phyloP scores from a whole-genome alignment of 2,888 invertebrate species.

The Caenorhabditis japonica region DNA sequence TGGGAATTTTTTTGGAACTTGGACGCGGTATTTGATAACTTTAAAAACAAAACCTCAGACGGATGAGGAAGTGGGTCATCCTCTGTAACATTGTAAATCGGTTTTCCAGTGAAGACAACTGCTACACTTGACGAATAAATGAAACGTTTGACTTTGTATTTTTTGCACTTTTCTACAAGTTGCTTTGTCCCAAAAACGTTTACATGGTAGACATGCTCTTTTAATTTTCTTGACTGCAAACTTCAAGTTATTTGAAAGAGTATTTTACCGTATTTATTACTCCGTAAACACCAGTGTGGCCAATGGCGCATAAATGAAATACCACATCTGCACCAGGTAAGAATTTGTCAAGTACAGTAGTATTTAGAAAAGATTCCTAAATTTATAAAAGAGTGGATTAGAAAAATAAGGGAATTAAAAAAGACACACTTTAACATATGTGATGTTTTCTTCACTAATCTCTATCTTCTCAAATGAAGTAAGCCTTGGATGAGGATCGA shows the following conservation, averaged over 20 bases:
- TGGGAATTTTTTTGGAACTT: too few species aligned
- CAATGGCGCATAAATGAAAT: conserved; percentile 19
- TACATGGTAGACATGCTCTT: neutral
- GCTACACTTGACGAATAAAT: conserved; percentile 27
- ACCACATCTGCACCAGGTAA: conserved; percentile 5
- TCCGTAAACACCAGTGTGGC: conserved; percentile 20
- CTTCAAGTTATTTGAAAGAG: neutral
- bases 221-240: conserved; percentile 10
- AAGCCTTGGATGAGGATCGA: conserved; percentile 16
- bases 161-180: conserved; percentile 19
- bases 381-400: too few species aligned
- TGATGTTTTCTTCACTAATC: neutral
- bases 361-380: conserved; percentile 15
- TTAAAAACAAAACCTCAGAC: too few species aligned
- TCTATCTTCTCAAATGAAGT: neutral
- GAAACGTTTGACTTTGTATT: conserved; percentile 13
- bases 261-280: neutral
- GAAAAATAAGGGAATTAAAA: too few species aligned
- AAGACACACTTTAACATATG: neutral
- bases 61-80: conserved; percentile 7
- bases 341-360: conserved; percentile 4
- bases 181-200: conserved; percentile 25
- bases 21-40: too few species aligned
- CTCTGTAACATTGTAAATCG: conserved; percentile 21
- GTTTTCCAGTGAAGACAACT: conserved; percentile 31